Conservation (phyloP, 2,113 vertebrate species). For the Myodes glareolus region DNA sequence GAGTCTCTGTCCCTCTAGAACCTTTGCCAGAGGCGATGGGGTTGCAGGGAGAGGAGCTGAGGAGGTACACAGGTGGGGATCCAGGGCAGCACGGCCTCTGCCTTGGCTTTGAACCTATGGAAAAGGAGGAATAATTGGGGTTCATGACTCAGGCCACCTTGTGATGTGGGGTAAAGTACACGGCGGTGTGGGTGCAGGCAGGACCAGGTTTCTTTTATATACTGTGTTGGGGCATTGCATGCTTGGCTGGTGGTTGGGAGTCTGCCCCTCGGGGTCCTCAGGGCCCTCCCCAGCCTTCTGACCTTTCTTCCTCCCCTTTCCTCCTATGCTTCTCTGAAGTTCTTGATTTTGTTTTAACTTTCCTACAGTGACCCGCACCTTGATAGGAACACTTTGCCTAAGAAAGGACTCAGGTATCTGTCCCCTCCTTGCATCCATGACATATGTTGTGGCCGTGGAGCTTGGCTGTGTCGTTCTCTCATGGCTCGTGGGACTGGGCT, state of each 20-base stretch:
- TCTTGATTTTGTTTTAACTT: slow-evolving; percentile 93
- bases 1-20: slow-evolving; percentile 51
- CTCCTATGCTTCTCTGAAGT: slow-evolving; percentile 87
- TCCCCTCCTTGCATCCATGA: slow-evolving; percentile 81
- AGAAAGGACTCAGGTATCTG: slow-evolving; percentile 98
- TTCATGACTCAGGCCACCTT: neutral
- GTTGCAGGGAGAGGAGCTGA: neutral
- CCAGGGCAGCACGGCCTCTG: neutral
- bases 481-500: slow-evolving; percentile 74
- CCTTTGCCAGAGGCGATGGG: neutral
- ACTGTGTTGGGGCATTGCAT: slow-evolving; percentile 75
- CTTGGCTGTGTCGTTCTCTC: slow-evolving; percentile 83
- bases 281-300: slow-evolving; percentile 29
- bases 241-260: slow-evolving; percentile 70
- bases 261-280: slow-evolving; percentile 60
- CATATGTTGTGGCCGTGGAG: slow-evolving; percentile 84
- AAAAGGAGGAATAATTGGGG: slow-evolving; percentile 38
- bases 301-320: neutral
- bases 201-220: slow-evolving; percentile 18
- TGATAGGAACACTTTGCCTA: slow-evolving; percentile 99
- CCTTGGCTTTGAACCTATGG: slow-evolving; percentile 6
- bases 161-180: slow-evolving; percentile 70
- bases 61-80: neutral
- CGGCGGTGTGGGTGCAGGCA: slow-evolving; percentile 61
- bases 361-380: slow-evolving; percentile 95